phyloP scores from a whole-genome alignment of 1,140 invertebrate genomes.

The Tachypleus tridentatus region DNA sequence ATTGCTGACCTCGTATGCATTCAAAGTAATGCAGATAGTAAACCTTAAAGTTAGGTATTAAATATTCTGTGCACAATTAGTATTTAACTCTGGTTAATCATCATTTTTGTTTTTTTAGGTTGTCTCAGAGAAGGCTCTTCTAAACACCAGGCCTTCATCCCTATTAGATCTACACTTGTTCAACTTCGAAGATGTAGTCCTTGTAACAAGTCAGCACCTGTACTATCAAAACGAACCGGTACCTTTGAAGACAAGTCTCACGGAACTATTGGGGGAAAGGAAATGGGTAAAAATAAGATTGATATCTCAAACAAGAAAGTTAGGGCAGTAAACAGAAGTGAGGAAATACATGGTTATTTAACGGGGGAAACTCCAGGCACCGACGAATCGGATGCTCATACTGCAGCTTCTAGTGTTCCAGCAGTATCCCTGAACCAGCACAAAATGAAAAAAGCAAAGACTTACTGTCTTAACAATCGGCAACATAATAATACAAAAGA shows the following conservation, averaged over 20 bases:
- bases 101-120: no score
- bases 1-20: no score
- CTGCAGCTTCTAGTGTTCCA: slow-evolving; percentile 15
- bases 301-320: slow-evolving; percentile 35
- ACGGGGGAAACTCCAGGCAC: slow-evolving; percentile 50
- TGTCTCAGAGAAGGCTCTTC: background rate
- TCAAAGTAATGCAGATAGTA: no score
- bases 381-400: slow-evolving; percentile 39
- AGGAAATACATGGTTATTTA: slow-evolving; percentile 43
- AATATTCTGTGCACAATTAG: no score
- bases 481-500: slow-evolving; percentile 14
- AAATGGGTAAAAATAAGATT: slow-evolving; percentile 25
- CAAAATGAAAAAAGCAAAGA: slow-evolving; percentile 42
- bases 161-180: slow-evolving; percentile 45
- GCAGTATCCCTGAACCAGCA: slow-evolving; percentile 13
- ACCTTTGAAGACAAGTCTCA: slow-evolving; percentile 33
- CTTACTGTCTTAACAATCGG: slow-evolving; percentile 34
- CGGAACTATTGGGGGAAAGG: slow-evolving; percentile 17
- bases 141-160: slow-evolving; percentile 21
- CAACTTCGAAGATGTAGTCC: slow-evolving; percentile 53
- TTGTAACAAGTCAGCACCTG: slow-evolving; percentile 67
- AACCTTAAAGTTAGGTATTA: no score
- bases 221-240: slow-evolving; percentile 87
- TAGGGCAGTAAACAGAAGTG: slow-evolving; percentile 16
- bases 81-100: no score